Percentiles rank a stretch among this genome's conserved stretches.
Conservation (phyloP, 1,140 invertebrate genomes). For the Drosophila bocqueti region DNA sequence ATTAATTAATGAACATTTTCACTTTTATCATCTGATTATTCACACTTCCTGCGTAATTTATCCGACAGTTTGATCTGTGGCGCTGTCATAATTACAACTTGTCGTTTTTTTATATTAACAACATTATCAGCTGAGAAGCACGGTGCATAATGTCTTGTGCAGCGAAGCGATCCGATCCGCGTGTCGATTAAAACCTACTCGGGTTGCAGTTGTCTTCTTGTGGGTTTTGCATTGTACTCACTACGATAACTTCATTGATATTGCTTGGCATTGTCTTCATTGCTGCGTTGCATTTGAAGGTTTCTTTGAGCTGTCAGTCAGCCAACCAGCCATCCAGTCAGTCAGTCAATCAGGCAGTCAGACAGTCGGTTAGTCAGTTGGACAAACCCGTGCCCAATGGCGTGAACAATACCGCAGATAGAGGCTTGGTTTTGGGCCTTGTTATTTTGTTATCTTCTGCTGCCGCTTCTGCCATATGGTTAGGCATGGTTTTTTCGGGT, state of each 20-base stretch:
- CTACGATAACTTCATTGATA: conserved; percentile 76
- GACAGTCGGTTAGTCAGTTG: conserved; percentile 39
- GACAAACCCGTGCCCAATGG: conserved; percentile 58
- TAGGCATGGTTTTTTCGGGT: conserved; percentile 50
- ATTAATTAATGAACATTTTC: conserved; percentile 22
- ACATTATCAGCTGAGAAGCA: conserved; percentile 53
- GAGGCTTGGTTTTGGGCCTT: conserved; percentile 38
- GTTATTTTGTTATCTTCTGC: conserved; percentile 40
- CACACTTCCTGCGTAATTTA: conserved; percentile 31
- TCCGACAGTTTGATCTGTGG: conserved; percentile 40
- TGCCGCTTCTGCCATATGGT: conserved; percentile 32
- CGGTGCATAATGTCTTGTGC: conserved; percentile 48
- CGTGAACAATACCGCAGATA: conserved; percentile 68
- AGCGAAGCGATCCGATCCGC: conserved; percentile 63
- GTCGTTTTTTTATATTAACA: conserved; percentile 39
- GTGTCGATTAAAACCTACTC: conserved; percentile 62
- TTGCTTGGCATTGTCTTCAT: conserved; percentile 73
- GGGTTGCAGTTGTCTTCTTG: conserved; percentile 45
- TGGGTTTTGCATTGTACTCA: conserved; percentile 36
- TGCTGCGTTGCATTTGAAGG: conserved; percentile 72
- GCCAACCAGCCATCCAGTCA: conserved; percentile 34
- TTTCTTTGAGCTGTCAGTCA: conserved; percentile 70
- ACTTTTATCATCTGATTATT: conserved; percentile 18
- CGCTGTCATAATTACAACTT: conserved; percentile 49
- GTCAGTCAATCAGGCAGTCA: conserved; percentile 24